Evolutionary conservation across 2,113 vertebrate species (phyloP), one percentile per base, ranked within the genome.

Genomic region (Thalassoma bifasciatum): DNA sequence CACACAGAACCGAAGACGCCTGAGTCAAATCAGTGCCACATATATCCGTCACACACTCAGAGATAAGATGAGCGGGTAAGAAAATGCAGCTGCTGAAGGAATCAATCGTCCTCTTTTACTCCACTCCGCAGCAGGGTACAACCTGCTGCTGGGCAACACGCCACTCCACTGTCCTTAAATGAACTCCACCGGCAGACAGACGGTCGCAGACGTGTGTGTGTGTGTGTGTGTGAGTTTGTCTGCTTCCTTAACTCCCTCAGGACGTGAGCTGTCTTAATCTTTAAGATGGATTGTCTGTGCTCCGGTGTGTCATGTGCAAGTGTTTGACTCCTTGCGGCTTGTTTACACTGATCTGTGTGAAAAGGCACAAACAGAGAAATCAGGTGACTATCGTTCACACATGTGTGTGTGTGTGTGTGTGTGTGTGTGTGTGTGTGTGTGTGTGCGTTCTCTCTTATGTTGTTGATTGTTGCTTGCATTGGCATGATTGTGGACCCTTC

Each of bases 151-250:
- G 42, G 0, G 68, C 79, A 68, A 72, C 83, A 12, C 22, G 22
- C 22, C 68, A 44, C 84, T 64, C 42, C 2, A 47, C 42, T 54
- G 81, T 87, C 82, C 82, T 77, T 19, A 0, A 14, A 2, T 72
- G 69, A 85, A 85, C 82, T 53, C 24, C 21, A 0, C 56, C 44
- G 60, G 34, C 46, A 56, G 67, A 61, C 52, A 71, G 50, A 12
- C 30, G 24, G 38, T 2, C 10, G 30, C 54, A 50, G 22, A 62
- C 13, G 62, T 54, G 54, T 66, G 51, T 66, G 54, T 66, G 19
- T 60, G 54, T 66, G 42, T 54, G 57, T 22, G 34, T 23, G 46
- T 24, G 57, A 19, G 61, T 10, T 46, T 1, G 46, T 19, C 38
- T 77, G 37, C 42, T 52, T 44, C 44, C 19, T 46, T 40, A 0